Evolutionary conservation across 2,888 invertebrate species (phyloP).

Genomic region (Taenaris catops): DNA sequence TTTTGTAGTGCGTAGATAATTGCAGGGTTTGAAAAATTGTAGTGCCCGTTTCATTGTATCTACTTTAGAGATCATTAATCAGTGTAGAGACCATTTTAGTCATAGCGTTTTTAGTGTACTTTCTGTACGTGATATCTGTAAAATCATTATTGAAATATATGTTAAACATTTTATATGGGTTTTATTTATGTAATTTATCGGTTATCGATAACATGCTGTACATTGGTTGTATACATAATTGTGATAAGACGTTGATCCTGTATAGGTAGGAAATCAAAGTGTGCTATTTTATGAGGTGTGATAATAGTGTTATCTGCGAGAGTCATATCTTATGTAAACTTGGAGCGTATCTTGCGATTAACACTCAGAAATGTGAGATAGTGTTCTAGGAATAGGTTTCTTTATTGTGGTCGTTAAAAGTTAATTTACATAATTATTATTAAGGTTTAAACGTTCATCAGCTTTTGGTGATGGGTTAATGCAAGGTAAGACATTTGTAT

Average conservation of each 20-base stretch:
- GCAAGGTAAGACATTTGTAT: constrained; percentile 54
- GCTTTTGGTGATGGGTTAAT: constrained; percentile 65
- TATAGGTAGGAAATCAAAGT: constrained; percentile 29
- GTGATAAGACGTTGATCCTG: constrained; percentile 14
- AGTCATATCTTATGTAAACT: constrained; percentile 47
- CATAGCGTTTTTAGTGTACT: constrained; percentile 44
- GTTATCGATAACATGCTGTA: constrained; percentile 13
- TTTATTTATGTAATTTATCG: constrained; percentile 59
- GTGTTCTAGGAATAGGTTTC: constrained; percentile 26
- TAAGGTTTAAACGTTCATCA: constrained; percentile 41
- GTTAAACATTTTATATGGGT: constrained; percentile 69
- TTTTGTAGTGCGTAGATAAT: constrained; percentile 23
- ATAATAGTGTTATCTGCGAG: constrained; percentile 32
- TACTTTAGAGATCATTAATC: constrained; percentile 12
- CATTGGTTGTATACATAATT: constrained; percentile 11
- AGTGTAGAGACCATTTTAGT: constrained; percentile 31
- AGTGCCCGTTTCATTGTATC: constrained; percentile 21
- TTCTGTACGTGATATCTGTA: constrained; percentile 65
- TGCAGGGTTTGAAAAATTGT: constrained; percentile 27
- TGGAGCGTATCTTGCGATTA: constrained; percentile 37
- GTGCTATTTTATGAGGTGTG: constrained; percentile 26
- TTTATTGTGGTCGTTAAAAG: constrained; percentile 9
- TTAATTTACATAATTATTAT: constrained; percentile 33
- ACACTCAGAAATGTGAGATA: constrained; percentile 26
- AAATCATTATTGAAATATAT: constrained; percentile 73